A percentile compares a stretch with the other conserved stretches of the same genome.
Conservation (phyloP, 2,113 vertebrate species). For the Pyxicephalus adspersus region DNA sequence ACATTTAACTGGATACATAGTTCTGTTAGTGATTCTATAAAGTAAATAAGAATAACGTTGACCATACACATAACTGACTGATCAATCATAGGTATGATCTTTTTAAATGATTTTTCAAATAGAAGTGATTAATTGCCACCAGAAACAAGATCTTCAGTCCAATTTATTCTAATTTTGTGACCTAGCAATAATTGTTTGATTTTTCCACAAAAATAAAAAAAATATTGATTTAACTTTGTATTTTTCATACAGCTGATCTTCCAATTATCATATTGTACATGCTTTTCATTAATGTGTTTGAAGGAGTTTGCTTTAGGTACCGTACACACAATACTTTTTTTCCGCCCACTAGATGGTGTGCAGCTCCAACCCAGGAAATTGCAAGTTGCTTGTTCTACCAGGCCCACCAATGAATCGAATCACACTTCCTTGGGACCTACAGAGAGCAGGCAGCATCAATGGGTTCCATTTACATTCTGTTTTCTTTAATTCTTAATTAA, state of each 20-base stretch:
- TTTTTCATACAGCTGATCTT: neutral
- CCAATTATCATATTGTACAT: neutral
- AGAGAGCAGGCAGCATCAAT: conserved; percentile 10
- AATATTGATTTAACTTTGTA: too few relatives aligned
- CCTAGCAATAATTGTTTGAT: too few relatives aligned
- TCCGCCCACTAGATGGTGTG: conserved; percentile 33
- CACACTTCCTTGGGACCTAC: neutral
- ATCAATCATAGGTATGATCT: too few relatives aligned
- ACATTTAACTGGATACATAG: too few relatives aligned
- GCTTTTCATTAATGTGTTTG: neutral
- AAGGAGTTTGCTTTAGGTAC: neutral
- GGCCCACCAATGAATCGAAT: neutral
- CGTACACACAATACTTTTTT: neutral
- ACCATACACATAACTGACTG: too few relatives aligned
- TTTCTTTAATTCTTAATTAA: conserved; percentile 50
- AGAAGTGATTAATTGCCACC: too few relatives aligned
- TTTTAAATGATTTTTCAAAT: too few relatives aligned
- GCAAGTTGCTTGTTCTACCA: neutral
- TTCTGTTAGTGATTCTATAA: too few relatives aligned
- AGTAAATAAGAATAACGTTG: too few relatives aligned
- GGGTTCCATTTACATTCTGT: conserved; percentile 41
- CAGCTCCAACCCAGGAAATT: neutral
- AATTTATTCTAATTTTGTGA: too few relatives aligned
- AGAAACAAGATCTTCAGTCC: too few relatives aligned
- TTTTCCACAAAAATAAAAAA: too few relatives aligned